Conservation (phyloP, 2,113 vertebrate genomes). For the Cygnus buccinator region DNA sequence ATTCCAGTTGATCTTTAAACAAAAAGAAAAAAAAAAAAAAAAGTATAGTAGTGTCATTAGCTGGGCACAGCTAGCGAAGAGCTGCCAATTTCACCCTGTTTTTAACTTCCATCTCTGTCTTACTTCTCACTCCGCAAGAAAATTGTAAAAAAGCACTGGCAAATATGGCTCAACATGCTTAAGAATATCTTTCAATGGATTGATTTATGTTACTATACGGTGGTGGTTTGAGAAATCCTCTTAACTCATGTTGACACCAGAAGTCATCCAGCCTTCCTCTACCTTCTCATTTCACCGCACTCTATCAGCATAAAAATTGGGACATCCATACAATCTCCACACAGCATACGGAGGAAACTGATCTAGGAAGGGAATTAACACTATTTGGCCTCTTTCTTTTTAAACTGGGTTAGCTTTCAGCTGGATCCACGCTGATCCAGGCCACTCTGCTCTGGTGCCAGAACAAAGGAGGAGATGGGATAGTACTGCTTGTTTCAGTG, state of each 20-base stretch:
- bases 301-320: neutral
- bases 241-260: neutral
- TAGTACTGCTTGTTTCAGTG: neutral
- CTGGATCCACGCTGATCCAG: neutral
- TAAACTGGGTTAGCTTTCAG: constrained; percentile 32
- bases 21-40: neutral
- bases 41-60: neutral
- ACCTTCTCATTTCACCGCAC: fast-evolving
- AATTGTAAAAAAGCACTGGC: neutral
- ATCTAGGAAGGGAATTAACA: neutral
- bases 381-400: neutral
- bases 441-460: neutral
- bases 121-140: neutral
- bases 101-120: neutral
- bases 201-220: neutral
- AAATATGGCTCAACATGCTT: neutral
- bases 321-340: neutral
- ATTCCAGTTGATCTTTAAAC: constrained; percentile 14
- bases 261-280: neutral
- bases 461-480: neutral
- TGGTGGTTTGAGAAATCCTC: neutral
- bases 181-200: neutral
- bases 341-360: neutral
- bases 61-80: neutral
- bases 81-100: neutral